A percentile compares a stretch with the other conserved stretches of the same genome.
Evolutionary conservation across 2,113 vertebrate genomes (phyloP).

Genomic region (Coptodon rendalli): DNA sequence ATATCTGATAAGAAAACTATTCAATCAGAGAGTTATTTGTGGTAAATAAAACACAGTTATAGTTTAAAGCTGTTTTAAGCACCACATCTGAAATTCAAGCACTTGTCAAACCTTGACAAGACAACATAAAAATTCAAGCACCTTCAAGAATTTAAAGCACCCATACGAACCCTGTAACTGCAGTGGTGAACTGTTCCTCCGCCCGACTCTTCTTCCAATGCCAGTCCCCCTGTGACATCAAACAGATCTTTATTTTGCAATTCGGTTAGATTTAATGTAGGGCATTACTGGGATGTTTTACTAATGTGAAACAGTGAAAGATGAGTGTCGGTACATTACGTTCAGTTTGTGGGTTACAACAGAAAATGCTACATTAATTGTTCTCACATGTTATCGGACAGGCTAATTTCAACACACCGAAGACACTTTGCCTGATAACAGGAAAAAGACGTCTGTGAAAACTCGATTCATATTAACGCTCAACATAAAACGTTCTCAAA

Average conservation of each 20-base stretch:
- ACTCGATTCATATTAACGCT: neutral
- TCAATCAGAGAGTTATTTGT: neutral
- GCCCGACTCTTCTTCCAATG: neutral
- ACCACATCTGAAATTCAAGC: neutral
- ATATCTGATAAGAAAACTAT: neutral
- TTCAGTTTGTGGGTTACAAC: neutral
- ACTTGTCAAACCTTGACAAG: accelerated
- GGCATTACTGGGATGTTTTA: accelerated
- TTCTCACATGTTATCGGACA: accelerated
- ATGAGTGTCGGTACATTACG: neutral
- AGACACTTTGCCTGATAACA: neutral
- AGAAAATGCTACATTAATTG: neutral
- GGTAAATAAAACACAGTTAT: neutral
- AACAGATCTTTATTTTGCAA: neutral
- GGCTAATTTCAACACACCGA: neutral
- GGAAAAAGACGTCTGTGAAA: neutral
- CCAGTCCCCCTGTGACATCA: neutral
- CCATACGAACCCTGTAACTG: neutral
- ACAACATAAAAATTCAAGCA: neutral
- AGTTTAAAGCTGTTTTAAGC: neutral
- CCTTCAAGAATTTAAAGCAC: neutral
- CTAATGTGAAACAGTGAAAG: neutral
- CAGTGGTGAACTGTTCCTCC: neutral
- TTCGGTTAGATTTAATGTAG: neutral
- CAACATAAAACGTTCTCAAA: neutral